phyloP scores from a whole-genome alignment of 1,140 invertebrate genomes.

The Drusus annulatus region DNA sequence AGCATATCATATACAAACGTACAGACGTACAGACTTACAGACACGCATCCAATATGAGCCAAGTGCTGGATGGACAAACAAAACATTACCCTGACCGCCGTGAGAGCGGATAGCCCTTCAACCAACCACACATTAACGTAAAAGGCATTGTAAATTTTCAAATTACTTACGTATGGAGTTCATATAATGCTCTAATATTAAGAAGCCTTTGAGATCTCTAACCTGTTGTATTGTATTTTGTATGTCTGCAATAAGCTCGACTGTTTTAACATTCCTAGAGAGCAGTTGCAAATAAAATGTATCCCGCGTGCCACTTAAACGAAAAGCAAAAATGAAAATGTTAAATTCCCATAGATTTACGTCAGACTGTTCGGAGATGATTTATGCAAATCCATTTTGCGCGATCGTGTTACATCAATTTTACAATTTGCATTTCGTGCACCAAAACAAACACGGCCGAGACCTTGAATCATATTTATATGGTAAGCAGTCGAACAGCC shows the following conservation, averaged over 20 bases:
- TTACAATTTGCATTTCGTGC: conserved; percentile 21
- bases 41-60: conserved; percentile 32
- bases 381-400: background rate
- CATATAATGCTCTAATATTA: background rate
- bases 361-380: background rate
- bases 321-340: too few relatives aligned
- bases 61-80: conserved; percentile 30
- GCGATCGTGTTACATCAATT: conserved; percentile 17
- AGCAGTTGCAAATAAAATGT: too few relatives aligned
- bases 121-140: conserved; percentile 39
- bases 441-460: conserved; percentile 32
- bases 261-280: too few relatives aligned
- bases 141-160: conserved; percentile 37
- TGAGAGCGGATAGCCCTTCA: conserved; percentile 12
- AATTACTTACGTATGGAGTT: conserved; percentile 13
- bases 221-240: too few relatives aligned
- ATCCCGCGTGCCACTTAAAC: too few relatives aligned
- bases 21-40: too few relatives aligned
- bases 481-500: background rate
- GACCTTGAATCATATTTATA: conserved; percentile 15
- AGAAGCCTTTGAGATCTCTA: too few relatives aligned
- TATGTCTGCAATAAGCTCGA: too few relatives aligned
- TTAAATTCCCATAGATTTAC: conserved; percentile 23
- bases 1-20: conserved; percentile 34
- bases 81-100: conserved; percentile 25